Base-by-base conservation (phyloP, 2,113 vertebrate species). In the Cheilinus undulatus region DNA sequence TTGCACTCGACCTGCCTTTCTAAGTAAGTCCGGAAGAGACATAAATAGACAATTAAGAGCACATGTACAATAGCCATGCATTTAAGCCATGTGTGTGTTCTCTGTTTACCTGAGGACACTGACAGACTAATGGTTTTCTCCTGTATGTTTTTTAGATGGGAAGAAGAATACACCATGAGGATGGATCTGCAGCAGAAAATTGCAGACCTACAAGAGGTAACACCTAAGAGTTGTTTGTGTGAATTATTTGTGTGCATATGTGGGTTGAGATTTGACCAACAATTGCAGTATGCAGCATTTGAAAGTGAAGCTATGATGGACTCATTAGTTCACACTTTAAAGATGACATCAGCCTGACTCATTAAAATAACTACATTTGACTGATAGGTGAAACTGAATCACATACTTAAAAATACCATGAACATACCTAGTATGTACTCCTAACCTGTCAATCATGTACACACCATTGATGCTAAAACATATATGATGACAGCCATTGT, bases 91-190 rank as follows among this genome's bases (percentile, higher is more conserved):
- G 19, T 30, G 7, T 48, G 17, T 66, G n/a, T n/a, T 66, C 26
- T 42, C 69, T 54, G 9, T 23, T 50, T 46, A 48, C 30, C 49
- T 53, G n/a, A n/a, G n/a, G 15, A 14, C 2, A 22, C n/a, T 4
- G 2, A 63, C 34, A 13, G 2, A 50, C 14, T n/a, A 12, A 45
- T 26, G 14, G 12, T 65, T 36, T 56, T 7, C 57, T 26, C 34
- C n/a, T 40, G 0, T 51, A 13, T 85, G 24, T 73, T 28, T 71
- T 32, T 58, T 82, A 99, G 97, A 89, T 99, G 97, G 97, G 97
- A 99, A 91, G 96, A 98, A 85, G 97, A 99, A 63, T 97, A 97
- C 83, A 95, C 95, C 0, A 90, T 96, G 73, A 95, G 97, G 73
- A 91, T 95, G 38, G 96, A 99, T 85, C 92, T 98, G 80, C 95